phyloP scores from a whole-genome alignment of 2,888 invertebrate genomes.

The Drosophila stalkeri region DNA sequence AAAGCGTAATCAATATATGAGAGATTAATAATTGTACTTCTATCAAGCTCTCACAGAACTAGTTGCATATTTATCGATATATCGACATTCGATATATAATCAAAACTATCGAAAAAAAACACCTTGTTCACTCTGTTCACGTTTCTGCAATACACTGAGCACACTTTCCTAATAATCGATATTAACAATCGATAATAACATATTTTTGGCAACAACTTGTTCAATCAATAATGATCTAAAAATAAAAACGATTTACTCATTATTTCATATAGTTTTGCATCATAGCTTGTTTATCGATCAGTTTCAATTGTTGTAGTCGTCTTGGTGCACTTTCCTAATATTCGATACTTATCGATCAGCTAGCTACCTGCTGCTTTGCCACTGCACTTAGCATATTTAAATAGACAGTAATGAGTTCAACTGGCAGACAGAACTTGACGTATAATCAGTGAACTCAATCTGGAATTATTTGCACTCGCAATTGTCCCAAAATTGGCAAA shows the following conservation, averaged over 20 bases:
- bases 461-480: conserved; percentile 64
- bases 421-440: conserved; percentile 14
- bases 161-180: background rate
- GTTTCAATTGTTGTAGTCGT: background rate
- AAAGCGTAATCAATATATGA: background rate
- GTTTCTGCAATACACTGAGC: background rate
- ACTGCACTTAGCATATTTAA: conserved; percentile 5
- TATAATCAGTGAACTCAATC: conserved; percentile 64
- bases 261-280: no score
- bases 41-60: background rate
- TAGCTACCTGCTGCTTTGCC: background rate
- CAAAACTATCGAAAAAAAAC: background rate
- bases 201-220: background rate
- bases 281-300: no score
- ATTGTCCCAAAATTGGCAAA: conserved; percentile 60
- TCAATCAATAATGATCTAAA: background rate
- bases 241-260: background rate
- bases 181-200: no score
- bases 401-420: conserved; percentile 36
- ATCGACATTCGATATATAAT: background rate
- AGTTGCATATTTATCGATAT: background rate
- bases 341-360: conserved; percentile 1
- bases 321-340: background rate
- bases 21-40: background rate
- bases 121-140: background rate